Conservation (phyloP, 2,888 invertebrate species). For the Dryomyza anilis region DNA sequence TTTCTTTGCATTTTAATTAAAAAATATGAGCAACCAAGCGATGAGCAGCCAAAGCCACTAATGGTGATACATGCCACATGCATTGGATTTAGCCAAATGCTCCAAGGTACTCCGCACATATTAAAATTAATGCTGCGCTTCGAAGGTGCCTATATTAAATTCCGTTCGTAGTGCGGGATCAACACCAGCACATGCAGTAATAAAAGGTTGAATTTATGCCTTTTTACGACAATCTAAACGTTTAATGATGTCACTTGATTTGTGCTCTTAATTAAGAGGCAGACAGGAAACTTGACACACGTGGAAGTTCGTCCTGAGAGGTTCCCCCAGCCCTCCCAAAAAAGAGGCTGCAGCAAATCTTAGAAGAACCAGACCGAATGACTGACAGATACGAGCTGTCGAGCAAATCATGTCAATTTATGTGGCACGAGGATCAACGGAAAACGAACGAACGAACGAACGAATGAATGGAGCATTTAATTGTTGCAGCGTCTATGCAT, state of each 20-base stretch:
- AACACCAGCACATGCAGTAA: neutral
- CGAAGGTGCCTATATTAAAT: no score
- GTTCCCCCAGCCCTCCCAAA: neutral
- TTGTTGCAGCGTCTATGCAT: conserved; percentile 8
- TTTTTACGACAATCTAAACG: conserved; percentile 55
- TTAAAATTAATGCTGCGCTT: no score
- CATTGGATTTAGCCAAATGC: neutral
- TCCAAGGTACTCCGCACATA: neutral
- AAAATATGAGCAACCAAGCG: no score
- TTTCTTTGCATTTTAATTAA: no score
- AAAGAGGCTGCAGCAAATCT: conserved; percentile 19
- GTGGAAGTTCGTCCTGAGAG: neutral
- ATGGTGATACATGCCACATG: neutral
- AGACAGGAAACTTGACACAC: conserved; percentile 7
- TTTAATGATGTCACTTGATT: conserved; percentile 44
- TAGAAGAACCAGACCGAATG: no score
- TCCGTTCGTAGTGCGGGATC: no score
- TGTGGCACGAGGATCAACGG: conserved; percentile 44
- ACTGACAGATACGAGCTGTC: no score
- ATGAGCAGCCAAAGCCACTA: no score
- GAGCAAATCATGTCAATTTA: conserved; percentile 43
- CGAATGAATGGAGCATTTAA: neutral
- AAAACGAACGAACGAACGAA: neutral
- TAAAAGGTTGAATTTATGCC: conserved; percentile 44
- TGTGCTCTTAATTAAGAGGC: conserved; percentile 50